These are phyloP conservation scores for Staurois parvus DNA, from an alignment of 2,797 vertebrate genomes.

Conservation along the genomic window DNA sequence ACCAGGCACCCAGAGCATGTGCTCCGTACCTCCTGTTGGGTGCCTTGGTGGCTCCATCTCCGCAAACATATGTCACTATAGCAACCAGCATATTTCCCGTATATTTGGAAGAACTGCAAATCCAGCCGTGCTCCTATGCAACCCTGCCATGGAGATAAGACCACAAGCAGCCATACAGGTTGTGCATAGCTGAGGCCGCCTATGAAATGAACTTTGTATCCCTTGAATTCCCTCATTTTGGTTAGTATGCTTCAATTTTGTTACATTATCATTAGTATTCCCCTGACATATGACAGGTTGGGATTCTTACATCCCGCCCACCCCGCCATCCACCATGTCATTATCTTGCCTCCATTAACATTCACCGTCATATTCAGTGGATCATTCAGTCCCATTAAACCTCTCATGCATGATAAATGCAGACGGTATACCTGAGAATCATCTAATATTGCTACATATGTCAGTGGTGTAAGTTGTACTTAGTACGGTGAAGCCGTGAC, in stretches of 20 bases:
- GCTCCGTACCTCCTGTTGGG: too few species aligned
- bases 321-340: neutral
- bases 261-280: neutral
- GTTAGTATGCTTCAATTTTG: neutral
- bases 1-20: too few species aligned
- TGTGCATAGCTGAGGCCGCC: too few species aligned
- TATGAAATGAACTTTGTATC: too few species aligned
- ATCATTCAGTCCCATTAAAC: neutral
- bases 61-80: too few species aligned
- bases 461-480: neutral
- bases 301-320: neutral
- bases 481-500: neutral
- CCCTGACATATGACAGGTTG: slow-evolving; percentile 2
- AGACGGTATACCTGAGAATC: neutral
- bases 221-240: too few species aligned
- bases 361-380: neutral
- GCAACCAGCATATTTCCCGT: too few species aligned
- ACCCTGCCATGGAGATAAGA: too few species aligned
- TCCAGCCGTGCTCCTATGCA: too few species aligned
- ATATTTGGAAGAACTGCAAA: too few species aligned
- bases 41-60: too few species aligned
- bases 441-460: neutral
- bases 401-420: neutral
- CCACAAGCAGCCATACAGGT: too few species aligned
- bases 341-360: slow-evolving; percentile 17